Evolutionary conservation across 1,140 invertebrate genomes (phyloP), one percentile per base, ranked within the genome.

Genomic region (Globodera ellingtonae): DNA sequence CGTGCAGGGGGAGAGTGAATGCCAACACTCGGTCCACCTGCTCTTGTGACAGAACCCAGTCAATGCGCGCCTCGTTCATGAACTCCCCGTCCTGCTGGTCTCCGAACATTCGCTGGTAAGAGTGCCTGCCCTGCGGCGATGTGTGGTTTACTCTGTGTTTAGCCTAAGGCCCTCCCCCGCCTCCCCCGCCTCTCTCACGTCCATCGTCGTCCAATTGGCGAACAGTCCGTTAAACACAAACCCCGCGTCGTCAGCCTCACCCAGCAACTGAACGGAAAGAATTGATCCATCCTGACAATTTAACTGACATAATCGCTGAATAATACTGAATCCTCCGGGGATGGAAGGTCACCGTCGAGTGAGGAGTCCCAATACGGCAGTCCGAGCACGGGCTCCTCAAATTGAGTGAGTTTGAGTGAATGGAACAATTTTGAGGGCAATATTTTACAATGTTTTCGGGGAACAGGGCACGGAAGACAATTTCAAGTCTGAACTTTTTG

Each of bases 351-450:
- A 18, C 79, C 75, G 79, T 91, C 90, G 18, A 90, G 21, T 6
- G 86, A 83, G 9, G 85, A 86, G 67, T 90, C 89, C 90, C 90
- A 91, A 84, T 90, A 91, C 8, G 90, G 90, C 9, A 91, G 75
- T 8, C 89, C 86, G 0, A 90, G 81, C 8, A 79, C 67, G 13
- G 84, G 83, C 72, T 87, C 75, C 75, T 77, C 35, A 59, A 59
- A 59, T 50, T 50, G 48, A 10, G 48, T 6, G 48, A 18, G 13
- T 50, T 74, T 13, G 6, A 74, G 18, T 35, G 44, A 70, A 15
- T 48, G 21, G 66, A 46, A 47, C 9, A 56, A 76, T 1, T 50
- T 9, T 8, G 65, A 44, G 7, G 1, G 24, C 62, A 50, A 44
- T 67, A 46, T 44, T 66, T 67, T 66, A 77, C 75, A 1, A n/a